Evolutionary conservation across 2,797 vertebrate species (phyloP).

Genomic region (Pangasius krempfi): DNA sequence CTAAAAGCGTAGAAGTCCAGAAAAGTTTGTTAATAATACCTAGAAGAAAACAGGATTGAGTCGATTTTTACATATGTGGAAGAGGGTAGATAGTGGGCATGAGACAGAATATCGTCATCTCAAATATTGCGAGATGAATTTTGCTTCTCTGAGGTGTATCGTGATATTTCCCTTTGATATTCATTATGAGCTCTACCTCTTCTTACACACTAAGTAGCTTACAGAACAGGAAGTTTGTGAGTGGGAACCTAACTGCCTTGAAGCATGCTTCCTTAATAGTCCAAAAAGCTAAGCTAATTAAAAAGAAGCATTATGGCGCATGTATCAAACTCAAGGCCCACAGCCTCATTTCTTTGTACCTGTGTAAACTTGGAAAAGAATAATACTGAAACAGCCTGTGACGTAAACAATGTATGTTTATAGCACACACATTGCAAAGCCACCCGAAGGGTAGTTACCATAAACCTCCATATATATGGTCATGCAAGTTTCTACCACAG

Average conservation of each 20-base stretch:
- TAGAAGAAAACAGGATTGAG: background rate
- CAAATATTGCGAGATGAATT: background rate
- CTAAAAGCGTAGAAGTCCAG: background rate
- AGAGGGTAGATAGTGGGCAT: background rate
- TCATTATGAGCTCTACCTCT: background rate
- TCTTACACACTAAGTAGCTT: background rate
- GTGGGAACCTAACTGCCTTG: background rate
- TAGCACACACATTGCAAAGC: too few species aligned
- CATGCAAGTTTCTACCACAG: too few species aligned
- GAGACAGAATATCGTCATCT: background rate
- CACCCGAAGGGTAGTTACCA: too few species aligned
- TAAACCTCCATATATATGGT: too few species aligned
- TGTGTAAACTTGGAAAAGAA: too few species aligned
- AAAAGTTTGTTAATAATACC: background rate
- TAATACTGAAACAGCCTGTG: too few species aligned
- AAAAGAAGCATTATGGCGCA: too few species aligned
- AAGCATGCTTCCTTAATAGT: background rate
- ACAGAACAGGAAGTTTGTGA: background rate
- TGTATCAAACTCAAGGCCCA: too few species aligned
- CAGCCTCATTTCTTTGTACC: too few species aligned
- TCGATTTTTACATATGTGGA: background rate
- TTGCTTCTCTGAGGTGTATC: background rate
- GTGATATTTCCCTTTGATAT: background rate
- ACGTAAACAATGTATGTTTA: too few species aligned
- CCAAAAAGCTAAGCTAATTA: too few species aligned